phyloP scores from a whole-genome alignment of 2,888 invertebrate genomes.

The Sturmia bella region DNA sequence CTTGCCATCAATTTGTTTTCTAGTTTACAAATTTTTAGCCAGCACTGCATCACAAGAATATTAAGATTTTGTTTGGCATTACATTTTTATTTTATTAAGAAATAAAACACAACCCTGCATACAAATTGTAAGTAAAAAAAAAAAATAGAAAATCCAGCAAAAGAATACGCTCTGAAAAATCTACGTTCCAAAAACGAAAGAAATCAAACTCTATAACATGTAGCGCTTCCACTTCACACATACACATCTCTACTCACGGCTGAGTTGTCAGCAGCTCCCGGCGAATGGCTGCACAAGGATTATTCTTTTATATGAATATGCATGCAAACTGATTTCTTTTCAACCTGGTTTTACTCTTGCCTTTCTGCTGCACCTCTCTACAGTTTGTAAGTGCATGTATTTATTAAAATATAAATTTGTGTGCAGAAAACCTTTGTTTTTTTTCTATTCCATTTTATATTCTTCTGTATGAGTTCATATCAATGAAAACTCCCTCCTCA shows the following conservation, averaged over 20 bases:
- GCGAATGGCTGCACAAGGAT: no score
- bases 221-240: slow-evolving; percentile 49
- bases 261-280: slow-evolving; percentile 17
- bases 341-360: slow-evolving; percentile 11
- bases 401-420: slow-evolving; percentile 15
- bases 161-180: slow-evolving; percentile 63
- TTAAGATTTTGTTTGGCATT: slow-evolving; percentile 67
- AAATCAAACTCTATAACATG: slow-evolving; percentile 15
- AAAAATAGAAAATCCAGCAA: slow-evolving; percentile 50
- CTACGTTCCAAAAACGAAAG: slow-evolving; percentile 30
- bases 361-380: slow-evolving; percentile 30
- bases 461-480: slow-evolving; percentile 33
- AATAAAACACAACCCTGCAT: slow-evolving; percentile 6
- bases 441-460: background rate
- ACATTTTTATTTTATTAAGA: slow-evolving; percentile 65
- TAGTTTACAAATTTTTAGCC: slow-evolving; percentile 15
- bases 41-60: slow-evolving; percentile 39
- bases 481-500: slow-evolving; percentile 7
- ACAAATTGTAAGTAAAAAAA: background rate
- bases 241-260: no score
- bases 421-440: background rate
- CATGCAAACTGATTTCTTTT: slow-evolving; percentile 23
- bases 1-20: slow-evolving; percentile 18
- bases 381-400: slow-evolving; percentile 29
- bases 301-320: slow-evolving; percentile 30